A percentile compares a stretch with the other conserved stretches of the same genome.
Conservation (phyloP, 2,113 vertebrate genomes). For the Nettapus auritus region DNA sequence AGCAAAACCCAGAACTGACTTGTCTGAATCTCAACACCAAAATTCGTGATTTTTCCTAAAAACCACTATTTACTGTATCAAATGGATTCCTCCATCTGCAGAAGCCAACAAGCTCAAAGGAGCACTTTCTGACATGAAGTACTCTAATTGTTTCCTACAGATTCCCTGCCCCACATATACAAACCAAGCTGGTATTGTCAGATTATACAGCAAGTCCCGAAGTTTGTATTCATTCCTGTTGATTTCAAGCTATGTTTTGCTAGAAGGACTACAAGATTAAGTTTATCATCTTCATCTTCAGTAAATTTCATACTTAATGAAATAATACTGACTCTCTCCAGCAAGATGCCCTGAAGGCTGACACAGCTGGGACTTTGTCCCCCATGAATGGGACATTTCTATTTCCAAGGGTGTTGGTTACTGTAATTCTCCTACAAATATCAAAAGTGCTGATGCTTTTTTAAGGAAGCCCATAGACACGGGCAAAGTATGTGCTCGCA, state of each 20-base stretch:
- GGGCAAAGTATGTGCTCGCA: background rate
- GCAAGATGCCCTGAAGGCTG: background rate
- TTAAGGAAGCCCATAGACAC: background rate
- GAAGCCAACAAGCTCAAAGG: background rate
- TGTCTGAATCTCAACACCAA: background rate
- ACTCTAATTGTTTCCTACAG: background rate
- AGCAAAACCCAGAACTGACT: background rate
- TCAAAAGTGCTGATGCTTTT: background rate
- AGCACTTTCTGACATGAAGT: background rate
- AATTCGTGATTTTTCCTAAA: background rate
- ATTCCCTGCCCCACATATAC: background rate
- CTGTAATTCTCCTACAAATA: background rate
- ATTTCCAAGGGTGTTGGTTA: background rate
- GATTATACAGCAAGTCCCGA: background rate
- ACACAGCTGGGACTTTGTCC: background rate
- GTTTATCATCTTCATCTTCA: background rate
- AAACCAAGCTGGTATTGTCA: background rate
- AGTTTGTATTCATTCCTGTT: background rate
- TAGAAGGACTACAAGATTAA: background rate
- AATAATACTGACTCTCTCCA: background rate
- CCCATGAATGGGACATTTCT: background rate
- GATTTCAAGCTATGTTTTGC: background rate
- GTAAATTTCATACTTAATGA: background rate
- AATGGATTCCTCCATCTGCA: background rate
- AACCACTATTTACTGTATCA: background rate